Evolutionary conservation across 2,888 invertebrate genomes (phyloP), one percentile per base, ranked within the genome.

Genomic region (Cyclophora albipunctata): DNA sequence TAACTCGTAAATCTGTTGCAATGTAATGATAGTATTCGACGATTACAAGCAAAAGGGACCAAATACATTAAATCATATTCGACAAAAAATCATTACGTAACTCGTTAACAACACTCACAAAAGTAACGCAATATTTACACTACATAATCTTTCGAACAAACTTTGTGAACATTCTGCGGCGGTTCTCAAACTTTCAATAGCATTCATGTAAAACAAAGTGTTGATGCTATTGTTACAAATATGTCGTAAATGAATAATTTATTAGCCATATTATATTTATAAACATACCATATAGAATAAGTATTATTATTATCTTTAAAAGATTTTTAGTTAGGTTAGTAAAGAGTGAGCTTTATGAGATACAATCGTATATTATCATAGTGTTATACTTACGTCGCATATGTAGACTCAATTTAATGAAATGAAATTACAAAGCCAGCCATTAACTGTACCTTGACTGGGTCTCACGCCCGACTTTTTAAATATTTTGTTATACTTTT

Each of bases 21-120:
- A 68, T 67, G 66, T 60, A 64, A 70, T 63, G 64, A 71, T 66
- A 65, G 20, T 20, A 78, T 79, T 81, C 78, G 81, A 74, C 66
- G 69, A 83, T 84, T 87, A 85, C 87, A 87, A 88, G 87, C 87
- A 80, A 82, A 87, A 85, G 87, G 87, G 87, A 88, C 87, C 87
- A 88, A 88, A 81, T 82, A 80, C 67, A 69, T 43, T 34, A 20
- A 73, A 77, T 63, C 71, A 54, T 72, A 72, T 69, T 66, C 62
- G 67, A 73, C 63, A 71, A 65, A 73, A 70, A 73, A 61, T 66
- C 62, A 63, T 71, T 68, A 76, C 68, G 61, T 69, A 37, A 37
- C 37, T 37, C 64, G 71, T 80, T 84, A 86, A 86, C 83, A 74
- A 75, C 67, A 84, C 84, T 85, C 69, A 85, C 81, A 76, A 67